These are phyloP conservation scores for Lasioglossum oenotherae DNA, from an alignment of 2,888 invertebrate genomes.

Conservation along the genomic window DNA sequence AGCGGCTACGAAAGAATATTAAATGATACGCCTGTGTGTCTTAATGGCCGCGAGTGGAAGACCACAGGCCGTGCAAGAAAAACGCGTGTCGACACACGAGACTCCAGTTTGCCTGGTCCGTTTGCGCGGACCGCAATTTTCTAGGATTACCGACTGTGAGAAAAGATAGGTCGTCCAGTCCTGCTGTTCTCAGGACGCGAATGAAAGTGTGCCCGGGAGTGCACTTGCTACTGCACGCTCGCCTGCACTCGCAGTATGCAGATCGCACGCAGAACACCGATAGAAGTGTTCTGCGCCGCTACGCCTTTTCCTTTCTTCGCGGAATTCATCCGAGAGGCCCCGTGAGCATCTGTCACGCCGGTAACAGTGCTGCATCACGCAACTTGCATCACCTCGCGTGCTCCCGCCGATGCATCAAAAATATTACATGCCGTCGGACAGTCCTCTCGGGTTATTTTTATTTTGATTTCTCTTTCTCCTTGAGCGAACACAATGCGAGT, in stretches of 20 bases:
- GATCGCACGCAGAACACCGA: conserved; percentile 41
- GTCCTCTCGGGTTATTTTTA: not conserved
- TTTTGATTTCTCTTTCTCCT: not conserved
- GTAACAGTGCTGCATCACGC: not conserved
- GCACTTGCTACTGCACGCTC: conserved; percentile 58
- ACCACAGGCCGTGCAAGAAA: conserved; percentile 34
- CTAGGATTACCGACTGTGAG: conserved; percentile 41
- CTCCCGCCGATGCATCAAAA: not conserved
- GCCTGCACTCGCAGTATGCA: conserved; percentile 63
- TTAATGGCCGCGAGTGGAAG: conserved; percentile 1
- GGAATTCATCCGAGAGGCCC: conserved; percentile 5
- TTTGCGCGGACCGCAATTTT: conserved; percentile 46
- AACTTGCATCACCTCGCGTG: conserved; percentile 9
- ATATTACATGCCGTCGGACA: not conserved
- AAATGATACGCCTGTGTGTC: conserved; percentile 7
- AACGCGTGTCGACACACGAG: conserved; percentile 47
- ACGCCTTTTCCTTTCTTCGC: conserved; percentile 31
- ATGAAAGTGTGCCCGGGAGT: conserved; percentile 58
- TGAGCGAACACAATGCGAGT: not conserved
- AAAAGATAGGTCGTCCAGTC: conserved; percentile 32
- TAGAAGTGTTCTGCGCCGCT: conserved; percentile 18
- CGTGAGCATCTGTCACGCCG: conserved; percentile 11
- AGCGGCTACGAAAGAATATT: not conserved
- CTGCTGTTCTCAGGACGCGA: conserved; percentile 33
- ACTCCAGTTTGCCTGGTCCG: conserved; percentile 44